Evolutionary conservation across 2,888 invertebrate species (phyloP), one percentile per base, ranked within the genome.

Genomic region (Drosophila merina): DNA sequence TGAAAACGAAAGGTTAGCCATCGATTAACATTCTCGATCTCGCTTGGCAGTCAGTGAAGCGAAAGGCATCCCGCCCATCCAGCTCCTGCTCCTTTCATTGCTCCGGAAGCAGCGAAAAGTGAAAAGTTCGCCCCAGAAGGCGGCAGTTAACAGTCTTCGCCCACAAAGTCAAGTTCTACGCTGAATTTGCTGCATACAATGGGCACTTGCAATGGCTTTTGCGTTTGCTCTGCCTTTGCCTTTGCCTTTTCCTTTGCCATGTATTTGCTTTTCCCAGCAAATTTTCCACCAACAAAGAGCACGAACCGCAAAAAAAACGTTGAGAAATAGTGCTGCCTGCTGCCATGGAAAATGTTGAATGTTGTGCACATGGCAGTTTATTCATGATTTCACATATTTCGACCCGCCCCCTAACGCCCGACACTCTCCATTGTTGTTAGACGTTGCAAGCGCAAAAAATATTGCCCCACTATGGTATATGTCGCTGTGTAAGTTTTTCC

Each of bases 341-440:
- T 30, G 57, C 47, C 54, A 57, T 63, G 73, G 63, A 62, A 67
- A 74, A 74, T 76, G 71, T 68, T 78, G 81, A 86, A 80, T 78
- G 85, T 72, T 88, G 82, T 85, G 87, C 84, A 87, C 88, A 88
- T 88, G 84, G 87, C 88, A 85, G 79, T 88, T 85, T 85, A 85
- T 85, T 88, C 84, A 85, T 88, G 88, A 85, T 88, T 88, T 88
- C 88, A 84, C 82, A 85, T 88, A 88, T 88, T 81, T 88, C 63
- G 75, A 74, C 66, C 63, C 58, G 44, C 67, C 40, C 40, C 7
- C 55, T 50, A 49, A 30, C 31, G 38, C 42, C 63, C 45, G 30
- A 14, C 42, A 33, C 42, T 49, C 26, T 67, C 71, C 68, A 75
- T 88, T 83, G 87, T 83, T 83, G 87, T 86, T 88, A 73, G 73